Conservation (phyloP, 2,888 invertebrate species). For the Octonoba sinensis region DNA sequence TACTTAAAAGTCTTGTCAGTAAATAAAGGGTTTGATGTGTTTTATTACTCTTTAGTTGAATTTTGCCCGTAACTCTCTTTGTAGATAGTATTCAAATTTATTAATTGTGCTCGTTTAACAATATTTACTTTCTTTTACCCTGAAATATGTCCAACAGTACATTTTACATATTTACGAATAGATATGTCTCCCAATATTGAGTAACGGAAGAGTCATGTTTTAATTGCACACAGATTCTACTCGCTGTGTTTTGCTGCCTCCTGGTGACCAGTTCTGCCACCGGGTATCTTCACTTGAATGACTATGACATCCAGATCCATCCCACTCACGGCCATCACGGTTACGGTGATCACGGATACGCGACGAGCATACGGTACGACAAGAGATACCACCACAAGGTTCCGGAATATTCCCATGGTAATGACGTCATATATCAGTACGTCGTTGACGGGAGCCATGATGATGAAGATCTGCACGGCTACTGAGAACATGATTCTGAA, state of each 20-base stretch:
- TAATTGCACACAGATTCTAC: neutral
- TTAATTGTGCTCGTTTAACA: too few relatives aligned
- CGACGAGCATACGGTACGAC: constrained; percentile 52
- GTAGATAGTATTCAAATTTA: too few relatives aligned
- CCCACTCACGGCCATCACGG: constrained; percentile 27
- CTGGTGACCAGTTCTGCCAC: neutral
- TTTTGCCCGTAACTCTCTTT: too few relatives aligned
- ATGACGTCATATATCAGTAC: constrained; percentile 39
- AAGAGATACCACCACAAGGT: constrained; percentile 44
- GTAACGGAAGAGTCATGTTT: too few relatives aligned
- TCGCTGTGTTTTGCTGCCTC: neutral
- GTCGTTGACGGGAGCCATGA: constrained; percentile 19
- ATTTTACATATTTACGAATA: too few relatives aligned
- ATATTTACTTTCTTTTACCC: too few relatives aligned
- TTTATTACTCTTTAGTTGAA: too few relatives aligned
- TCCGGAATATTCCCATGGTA: constrained; percentile 23
- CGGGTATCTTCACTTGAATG: constrained; percentile 13
- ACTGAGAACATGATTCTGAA: neutral
- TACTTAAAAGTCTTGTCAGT: too few relatives aligned
- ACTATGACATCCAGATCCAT: constrained; percentile 51
- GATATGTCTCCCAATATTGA: too few relatives aligned
- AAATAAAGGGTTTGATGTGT: too few relatives aligned
- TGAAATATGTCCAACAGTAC: too few relatives aligned
- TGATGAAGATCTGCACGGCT: neutral
- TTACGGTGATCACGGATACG: constrained; percentile 39